Evolutionary conservation across 2,888 invertebrate genomes (phyloP), one percentile per base, ranked within the genome.

Genomic region (Caenorhabditis doughertyi): DNA sequence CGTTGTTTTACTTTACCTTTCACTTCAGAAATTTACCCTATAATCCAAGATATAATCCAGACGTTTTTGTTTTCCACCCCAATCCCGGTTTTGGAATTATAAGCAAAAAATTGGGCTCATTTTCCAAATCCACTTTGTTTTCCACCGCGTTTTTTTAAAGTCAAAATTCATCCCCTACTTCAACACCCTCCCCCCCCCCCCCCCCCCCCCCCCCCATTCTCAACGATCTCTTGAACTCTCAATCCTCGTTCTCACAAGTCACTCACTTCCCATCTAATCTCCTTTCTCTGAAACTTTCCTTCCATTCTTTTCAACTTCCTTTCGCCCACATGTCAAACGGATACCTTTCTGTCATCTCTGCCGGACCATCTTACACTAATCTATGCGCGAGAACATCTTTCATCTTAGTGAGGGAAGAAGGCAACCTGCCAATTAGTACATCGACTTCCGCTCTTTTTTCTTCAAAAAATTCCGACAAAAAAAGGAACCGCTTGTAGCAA

Each of bases 371-470:
- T 16, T 27, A 9, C 16, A 7, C 71, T 71, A 58, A 58, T 60
- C 58, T 47, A 21, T 71, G 58, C 71, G 71, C 71, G 71, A 71
- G 71, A 71, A 71, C 60, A 71, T 51, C 71, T 65, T 73, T 73
- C 55, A 64, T n/a, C 44, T n/a, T 35, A 11, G 2, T 9, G 32
- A 32, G 32, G 9, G 5, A 32, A 39, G 9, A 39, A 32, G 49
- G 16, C 55, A 42, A 51, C 39, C 47, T 39, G 42, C 55, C 55
- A 64, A 55, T 73, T 64, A 55, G 32, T 27, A 35, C 23, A 29
- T 51, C 32, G 73, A 73, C 73, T 73, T 73, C 64, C 73, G 39
- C 39, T 3, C 11, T 13, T 49, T 13, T 44, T 42, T 32, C 16
- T 39, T 32, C 32, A 9, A 32, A 7, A 32, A 32, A 7, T 8